phyloP scores from a whole-genome alignment of 2,797 vertebrate species.

The Eidolon dupreanum region DNA sequence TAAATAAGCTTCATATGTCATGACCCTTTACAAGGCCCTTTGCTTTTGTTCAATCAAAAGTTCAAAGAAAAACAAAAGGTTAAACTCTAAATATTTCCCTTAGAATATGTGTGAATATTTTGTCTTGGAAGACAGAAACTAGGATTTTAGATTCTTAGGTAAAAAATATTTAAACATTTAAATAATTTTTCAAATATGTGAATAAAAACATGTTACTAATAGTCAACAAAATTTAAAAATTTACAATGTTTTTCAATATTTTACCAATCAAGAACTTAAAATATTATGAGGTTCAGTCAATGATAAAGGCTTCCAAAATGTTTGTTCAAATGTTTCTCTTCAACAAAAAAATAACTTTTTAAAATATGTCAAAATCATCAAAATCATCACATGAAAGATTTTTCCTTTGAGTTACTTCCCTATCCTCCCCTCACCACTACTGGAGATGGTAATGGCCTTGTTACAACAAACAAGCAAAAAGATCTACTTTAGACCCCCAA shows the following conservation, averaged over 20 bases:
- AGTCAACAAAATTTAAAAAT: slow-evolving; percentile 33
- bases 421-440: background rate
- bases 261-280: background rate
- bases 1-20: background rate
- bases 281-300: background rate
- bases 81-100: slow-evolving; percentile 27
- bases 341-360: slow-evolving; percentile 1
- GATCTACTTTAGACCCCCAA: background rate
- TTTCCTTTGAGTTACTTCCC: background rate
- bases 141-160: slow-evolving; percentile 39
- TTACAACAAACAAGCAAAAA: background rate
- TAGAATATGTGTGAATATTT: slow-evolving; percentile 3
- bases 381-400: background rate
- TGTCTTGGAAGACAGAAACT: slow-evolving; percentile 17
- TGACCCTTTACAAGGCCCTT: background rate
- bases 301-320: background rate
- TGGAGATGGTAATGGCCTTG: background rate
- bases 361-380: slow-evolving; percentile 24
- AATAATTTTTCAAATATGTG: slow-evolving; percentile 26
- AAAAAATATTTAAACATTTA: slow-evolving; percentile 35
- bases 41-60: background rate
- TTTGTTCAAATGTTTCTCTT: background rate
- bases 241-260: slow-evolving; percentile 38
- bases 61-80: slow-evolving; percentile 30
- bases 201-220: slow-evolving; percentile 28